Conservation (phyloP, 2,797 vertebrate genomes). For the Lutjanus campechanus region DNA sequence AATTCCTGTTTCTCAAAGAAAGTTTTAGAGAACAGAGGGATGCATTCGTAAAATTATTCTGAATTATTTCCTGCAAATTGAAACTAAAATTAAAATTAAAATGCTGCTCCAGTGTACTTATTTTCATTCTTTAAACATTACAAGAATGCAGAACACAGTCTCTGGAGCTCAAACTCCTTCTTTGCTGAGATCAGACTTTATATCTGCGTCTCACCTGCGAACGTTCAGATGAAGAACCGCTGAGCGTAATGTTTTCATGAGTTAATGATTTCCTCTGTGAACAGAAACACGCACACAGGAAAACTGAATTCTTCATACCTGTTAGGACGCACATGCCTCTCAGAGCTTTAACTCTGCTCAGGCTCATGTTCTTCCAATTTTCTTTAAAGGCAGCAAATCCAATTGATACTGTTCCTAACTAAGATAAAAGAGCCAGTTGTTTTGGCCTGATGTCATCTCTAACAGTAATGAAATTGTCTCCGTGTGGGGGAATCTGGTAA, state of each 20-base stretch:
- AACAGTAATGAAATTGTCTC: slow-evolving; percentile 78
- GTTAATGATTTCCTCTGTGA: slow-evolving; percentile 77
- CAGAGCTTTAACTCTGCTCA: slow-evolving; percentile 40
- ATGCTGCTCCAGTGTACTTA: no score
- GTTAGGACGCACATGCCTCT: slow-evolving; percentile 51
- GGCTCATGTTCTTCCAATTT: slow-evolving; percentile 78
- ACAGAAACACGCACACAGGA: slow-evolving; percentile 66
- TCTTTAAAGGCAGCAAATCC: slow-evolving; percentile 77
- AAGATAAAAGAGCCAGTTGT: slow-evolving; percentile 69
- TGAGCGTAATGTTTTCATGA: slow-evolving; percentile 54
- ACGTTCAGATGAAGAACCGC: slow-evolving; percentile 29
- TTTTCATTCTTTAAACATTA: no score
- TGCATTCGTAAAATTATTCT: no score
- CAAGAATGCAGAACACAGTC: no score
- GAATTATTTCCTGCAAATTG: no score
- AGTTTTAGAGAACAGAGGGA: no score
- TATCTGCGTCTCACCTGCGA: slow-evolving; percentile 35
- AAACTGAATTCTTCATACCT: slow-evolving; percentile 80
- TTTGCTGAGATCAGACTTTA: slow-evolving; percentile 7
- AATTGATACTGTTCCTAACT: slow-evolving; percentile 74
- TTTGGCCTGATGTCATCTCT: slow-evolving; percentile 80
- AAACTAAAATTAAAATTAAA: no score
- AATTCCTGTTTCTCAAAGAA: no score
- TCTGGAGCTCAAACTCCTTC: neutral
- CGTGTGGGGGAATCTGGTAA: slow-evolving; percentile 66